Evolutionary conservation across 2,888 invertebrate genomes (phyloP), one percentile per base, ranked within the genome.

Genomic region (Xanthorhoe designata): DNA sequence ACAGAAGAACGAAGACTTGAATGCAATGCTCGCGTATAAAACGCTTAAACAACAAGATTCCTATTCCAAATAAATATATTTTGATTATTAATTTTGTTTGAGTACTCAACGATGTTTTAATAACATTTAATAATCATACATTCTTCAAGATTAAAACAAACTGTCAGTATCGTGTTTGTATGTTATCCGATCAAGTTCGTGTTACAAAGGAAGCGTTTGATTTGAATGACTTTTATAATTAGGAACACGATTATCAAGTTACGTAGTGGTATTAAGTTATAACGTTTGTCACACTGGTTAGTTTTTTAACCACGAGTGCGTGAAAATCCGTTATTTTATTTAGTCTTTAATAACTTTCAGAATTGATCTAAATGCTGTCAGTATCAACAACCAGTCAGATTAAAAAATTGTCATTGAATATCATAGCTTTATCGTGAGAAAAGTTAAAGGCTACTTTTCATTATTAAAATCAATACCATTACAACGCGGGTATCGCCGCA

Each of bases 121-220:
- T 15, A 18, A 52, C 47, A 42, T 24, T 32, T 57, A 17, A 13
- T 15, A 29, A 57, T 57, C 32, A 32, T 60, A 17, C 42, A 58
- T 50, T 60, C 35, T 56, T 54, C 71, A 78, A 70, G 24, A 74
- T 66, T 77, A 78, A n/a, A n/a, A 74, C 74, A 4, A 49, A 47
- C 47, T 47, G 42, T 32, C 32, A 15, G 47, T 56, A 24, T 62
- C 24, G 24, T 35, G 52, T 57, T 55, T 58, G 45, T 76, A 76
- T 66, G 57, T 73, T 63, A 66, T 79, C 78, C 77, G 81, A 77
- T 72, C 75, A 69, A 79, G 84, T 76, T 86, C 81, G 69, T 65
- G 71, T 86, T 86, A 83, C 87, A 86, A 87, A 85, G 81, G 80
- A 77, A 73, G 77, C 68, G 72, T 76, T 75, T 81, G 81, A 83